Percentiles rank a stretch among this genome's conserved stretches.
Conservation (phyloP, 2,797 vertebrate genomes). For the Coluber constrictor region DNA sequence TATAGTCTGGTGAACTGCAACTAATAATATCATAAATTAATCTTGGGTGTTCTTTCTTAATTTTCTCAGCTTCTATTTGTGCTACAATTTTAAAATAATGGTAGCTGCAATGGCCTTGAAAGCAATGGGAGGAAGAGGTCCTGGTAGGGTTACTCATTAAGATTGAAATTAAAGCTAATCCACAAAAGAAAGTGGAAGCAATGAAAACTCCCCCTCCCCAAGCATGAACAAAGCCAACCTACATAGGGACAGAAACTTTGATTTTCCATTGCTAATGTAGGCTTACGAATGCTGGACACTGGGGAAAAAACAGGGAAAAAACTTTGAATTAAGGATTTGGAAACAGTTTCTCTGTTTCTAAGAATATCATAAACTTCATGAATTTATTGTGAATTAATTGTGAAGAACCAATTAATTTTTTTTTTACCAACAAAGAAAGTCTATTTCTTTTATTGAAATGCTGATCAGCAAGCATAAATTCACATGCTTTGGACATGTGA, state of each 20-base stretch:
- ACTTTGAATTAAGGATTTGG: not conserved
- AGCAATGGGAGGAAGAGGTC: not conserved
- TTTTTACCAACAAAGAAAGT: not conserved
- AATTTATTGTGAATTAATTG: not conserved
- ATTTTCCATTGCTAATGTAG: not conserved
- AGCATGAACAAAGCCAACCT: not conserved
- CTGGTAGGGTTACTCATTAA: not conserved
- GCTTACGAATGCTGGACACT: not conserved
- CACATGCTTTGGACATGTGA: not conserved
- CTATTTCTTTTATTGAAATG: not conserved
- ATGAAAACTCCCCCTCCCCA: not conserved
- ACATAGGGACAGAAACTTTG: not conserved
- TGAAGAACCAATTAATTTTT: not conserved
- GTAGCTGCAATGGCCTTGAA: not conserved
- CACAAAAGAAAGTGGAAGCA: not conserved
- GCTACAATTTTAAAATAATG: not conserved
- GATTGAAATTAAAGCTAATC: not conserved
- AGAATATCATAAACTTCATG: not conserved
- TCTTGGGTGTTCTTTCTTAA: not conserved
- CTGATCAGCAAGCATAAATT: not conserved
- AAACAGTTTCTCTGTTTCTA: not conserved
- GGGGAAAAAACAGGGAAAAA: not conserved
- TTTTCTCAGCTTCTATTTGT: slow-evolving; percentile 4
- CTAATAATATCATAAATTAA: not conserved
- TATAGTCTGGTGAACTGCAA: not conserved